A percentile compares a stretch with the other conserved stretches of the same genome.
phyloP scores from a whole-genome alignment of 2,797 vertebrate genomes.

The Phaenicophaeus curvirostris region DNA sequence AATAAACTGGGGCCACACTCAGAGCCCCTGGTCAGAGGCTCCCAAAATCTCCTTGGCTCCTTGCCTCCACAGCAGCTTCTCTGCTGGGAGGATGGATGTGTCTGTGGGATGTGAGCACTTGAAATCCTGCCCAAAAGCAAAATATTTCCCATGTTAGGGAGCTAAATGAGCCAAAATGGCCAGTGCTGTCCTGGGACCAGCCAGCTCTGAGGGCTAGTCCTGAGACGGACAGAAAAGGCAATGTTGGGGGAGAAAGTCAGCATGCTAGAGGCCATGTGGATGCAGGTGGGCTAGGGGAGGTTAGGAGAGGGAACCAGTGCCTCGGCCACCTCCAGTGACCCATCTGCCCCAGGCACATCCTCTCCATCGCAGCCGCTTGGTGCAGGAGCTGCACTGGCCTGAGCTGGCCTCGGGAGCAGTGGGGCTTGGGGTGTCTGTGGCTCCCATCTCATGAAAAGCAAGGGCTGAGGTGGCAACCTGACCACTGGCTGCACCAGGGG shows the following conservation, averaged over 20 bases:
- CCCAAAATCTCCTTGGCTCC: not conserved
- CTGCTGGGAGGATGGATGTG: not conserved
- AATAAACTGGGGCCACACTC: not conserved
- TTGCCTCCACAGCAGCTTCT: not conserved
- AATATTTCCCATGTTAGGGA: not conserved
- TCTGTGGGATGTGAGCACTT: fast-evolving
- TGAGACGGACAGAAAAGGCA: not conserved
- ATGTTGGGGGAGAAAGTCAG: not conserved
- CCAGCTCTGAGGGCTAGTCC: not conserved
- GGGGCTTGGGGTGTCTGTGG: not conserved
- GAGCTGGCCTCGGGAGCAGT: not conserved
- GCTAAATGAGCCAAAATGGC: not conserved
- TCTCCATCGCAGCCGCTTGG: not conserved
- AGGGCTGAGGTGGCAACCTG: not conserved
- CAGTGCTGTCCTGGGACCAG: not conserved
- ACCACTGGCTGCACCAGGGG: not conserved
- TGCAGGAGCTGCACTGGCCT: not conserved
- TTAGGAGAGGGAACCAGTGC: not conserved
- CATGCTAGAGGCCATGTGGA: not conserved
- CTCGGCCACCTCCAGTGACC: not conserved
- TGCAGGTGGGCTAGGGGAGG: not conserved
- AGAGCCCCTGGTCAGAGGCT: not conserved
- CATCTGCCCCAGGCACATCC: not conserved
- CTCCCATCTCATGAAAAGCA: not conserved
- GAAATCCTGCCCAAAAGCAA: not conserved